Evolutionary conservation across 2,888 invertebrate genomes (phyloP).

Genomic region (Zhuqinia jingwanae): DNA sequence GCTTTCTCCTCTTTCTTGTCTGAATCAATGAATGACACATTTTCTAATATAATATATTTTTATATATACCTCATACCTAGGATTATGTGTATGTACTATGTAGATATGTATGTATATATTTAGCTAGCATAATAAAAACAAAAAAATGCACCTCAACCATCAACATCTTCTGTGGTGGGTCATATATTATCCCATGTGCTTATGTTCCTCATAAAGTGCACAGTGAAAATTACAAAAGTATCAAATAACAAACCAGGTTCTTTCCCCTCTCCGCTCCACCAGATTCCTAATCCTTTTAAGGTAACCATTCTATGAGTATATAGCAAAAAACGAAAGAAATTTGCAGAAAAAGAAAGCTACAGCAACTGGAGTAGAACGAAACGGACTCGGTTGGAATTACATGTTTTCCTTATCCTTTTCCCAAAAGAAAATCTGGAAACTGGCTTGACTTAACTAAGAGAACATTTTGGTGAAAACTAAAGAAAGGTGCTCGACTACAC

Average conservation of each 20-base stretch:
- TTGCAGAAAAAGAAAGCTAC: neutral
- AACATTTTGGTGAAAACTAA: too few relatives aligned
- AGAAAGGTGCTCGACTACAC: too few relatives aligned
- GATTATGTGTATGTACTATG: too few relatives aligned
- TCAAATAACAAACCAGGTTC: slow-evolving; percentile 10
- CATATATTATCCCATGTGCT: neutral
- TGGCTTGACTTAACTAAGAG: too few relatives aligned
- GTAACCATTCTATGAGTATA: neutral
- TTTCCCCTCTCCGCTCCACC: neutral
- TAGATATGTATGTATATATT: too few relatives aligned
- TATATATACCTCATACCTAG: too few relatives aligned
- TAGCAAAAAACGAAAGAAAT: neutral
- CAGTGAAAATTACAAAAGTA: neutral
- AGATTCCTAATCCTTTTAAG: neutral
- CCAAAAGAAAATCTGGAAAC: neutral
- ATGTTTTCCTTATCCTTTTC: neutral
- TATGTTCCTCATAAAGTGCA: neutral
- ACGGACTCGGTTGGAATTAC: neutral
- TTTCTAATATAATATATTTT: too few relatives aligned
- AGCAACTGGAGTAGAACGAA: neutral
- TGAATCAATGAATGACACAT: slow-evolving; percentile 2
- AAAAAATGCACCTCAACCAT: neutral
- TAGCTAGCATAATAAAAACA: neutral
- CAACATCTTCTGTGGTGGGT: neutral
- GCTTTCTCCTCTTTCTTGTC: neutral